Percentiles rank a stretch among this genome's conserved stretches.
phyloP scores from a whole-genome alignment of 2,113 vertebrate genomes.

The Paradoxurus hermaphroditus region DNA sequence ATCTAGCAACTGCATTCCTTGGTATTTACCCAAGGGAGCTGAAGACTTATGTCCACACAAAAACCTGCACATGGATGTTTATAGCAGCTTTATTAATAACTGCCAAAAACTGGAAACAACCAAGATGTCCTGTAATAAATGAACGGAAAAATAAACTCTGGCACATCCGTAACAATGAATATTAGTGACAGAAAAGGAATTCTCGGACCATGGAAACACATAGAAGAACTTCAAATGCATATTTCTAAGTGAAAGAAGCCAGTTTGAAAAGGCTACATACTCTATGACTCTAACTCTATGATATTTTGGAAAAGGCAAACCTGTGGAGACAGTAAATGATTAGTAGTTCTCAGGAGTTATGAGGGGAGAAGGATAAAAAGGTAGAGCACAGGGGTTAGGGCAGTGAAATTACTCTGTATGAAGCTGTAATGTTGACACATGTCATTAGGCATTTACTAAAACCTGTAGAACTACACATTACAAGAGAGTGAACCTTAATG shows the following conservation, averaged over 20 bases:
- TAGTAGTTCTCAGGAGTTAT: background rate
- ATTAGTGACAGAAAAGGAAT: background rate
- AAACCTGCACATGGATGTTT: background rate
- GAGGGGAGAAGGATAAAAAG: background rate
- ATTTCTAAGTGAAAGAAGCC: background rate
- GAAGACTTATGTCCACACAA: background rate
- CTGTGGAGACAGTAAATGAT: background rate
- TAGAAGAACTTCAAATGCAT: background rate
- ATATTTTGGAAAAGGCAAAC: background rate
- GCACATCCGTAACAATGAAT: background rate
- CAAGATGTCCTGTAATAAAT: background rate
- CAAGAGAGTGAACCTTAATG: background rate
- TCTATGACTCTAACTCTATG: background rate
- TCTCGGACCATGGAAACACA: background rate
- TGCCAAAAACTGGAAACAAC: background rate
- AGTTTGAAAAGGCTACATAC: background rate
- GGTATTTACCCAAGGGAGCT: background rate
- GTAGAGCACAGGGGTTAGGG: background rate
- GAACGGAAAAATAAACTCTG: background rate
- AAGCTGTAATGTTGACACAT: background rate
- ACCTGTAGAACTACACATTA: background rate
- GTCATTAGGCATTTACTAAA: background rate
- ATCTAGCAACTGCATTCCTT: background rate
- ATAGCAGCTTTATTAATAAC: background rate
- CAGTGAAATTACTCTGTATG: background rate